Evolutionary conservation across 2,888 invertebrate species (phyloP).

Genomic region (Lasioglossum vierecki): DNA sequence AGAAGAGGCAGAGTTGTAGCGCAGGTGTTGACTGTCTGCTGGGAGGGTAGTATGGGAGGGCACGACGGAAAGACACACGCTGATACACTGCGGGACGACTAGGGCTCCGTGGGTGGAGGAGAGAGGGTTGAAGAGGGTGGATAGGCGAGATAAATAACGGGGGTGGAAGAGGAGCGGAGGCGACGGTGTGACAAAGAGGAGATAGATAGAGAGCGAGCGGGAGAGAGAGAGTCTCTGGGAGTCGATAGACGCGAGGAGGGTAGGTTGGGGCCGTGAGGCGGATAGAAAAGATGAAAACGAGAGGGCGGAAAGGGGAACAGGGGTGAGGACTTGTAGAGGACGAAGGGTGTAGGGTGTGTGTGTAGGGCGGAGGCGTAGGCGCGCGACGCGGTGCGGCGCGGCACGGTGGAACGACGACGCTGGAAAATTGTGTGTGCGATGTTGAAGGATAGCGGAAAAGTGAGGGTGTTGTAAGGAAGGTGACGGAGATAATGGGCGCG

Average conservation of each 20-base stretch:
- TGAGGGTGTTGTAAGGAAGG: slow-evolving; percentile 44
- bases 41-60: background rate
- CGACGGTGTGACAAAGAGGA: slow-evolving; percentile 36
- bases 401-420: slow-evolving; percentile 12
- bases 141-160: slow-evolving; percentile 62
- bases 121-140: slow-evolving; percentile 32
- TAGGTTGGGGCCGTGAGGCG: background rate
- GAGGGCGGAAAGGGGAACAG: background rate
- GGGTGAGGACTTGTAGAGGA: background rate
- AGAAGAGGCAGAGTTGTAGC: slow-evolving; percentile 13
- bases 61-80: slow-evolving; percentile 25
- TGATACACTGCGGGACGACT: slow-evolving; percentile 39
- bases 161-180: background rate
- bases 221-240: slow-evolving; percentile 19
- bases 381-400: background rate
- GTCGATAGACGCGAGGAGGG: slow-evolving; percentile 39
- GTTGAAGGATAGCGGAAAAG: slow-evolving; percentile 43
- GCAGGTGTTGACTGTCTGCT: slow-evolving; percentile 55
- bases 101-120: background rate
- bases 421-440: slow-evolving; percentile 57
- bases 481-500: slow-evolving; percentile 51
- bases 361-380: background rate
- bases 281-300: slow-evolving; percentile 36
- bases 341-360: background rate
- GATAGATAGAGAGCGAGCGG: background rate